These are phyloP conservation scores for Myiopsitta monachus DNA, from an alignment of 2,113 vertebrate genomes.

Conservation along the genomic window DNA sequence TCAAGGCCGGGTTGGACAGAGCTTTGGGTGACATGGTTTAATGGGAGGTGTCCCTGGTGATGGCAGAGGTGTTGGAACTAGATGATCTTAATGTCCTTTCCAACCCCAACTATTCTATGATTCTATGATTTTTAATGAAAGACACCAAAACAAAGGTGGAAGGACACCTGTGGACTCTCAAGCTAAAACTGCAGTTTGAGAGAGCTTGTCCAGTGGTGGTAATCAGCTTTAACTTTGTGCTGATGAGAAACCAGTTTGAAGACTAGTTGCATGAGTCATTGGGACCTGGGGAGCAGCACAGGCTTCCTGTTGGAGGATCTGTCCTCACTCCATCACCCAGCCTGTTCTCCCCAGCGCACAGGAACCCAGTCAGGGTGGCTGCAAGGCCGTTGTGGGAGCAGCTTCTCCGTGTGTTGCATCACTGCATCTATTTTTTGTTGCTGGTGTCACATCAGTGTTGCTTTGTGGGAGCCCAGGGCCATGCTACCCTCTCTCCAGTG, in stretches of 20 bases:
- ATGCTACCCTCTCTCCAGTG: neutral
- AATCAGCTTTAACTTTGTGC: neutral
- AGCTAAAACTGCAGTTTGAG: neutral
- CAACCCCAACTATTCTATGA: no score
- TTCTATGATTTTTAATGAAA: neutral
- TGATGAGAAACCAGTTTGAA: neutral
- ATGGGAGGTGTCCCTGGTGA: no score
- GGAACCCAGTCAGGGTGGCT: accelerated
- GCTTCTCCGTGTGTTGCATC: neutral
- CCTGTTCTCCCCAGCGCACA: no score
- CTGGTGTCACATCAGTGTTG: neutral
- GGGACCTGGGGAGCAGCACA: neutral
- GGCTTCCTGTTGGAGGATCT: neutral
- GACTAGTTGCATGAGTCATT: accelerated
- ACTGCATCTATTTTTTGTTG: accelerated
- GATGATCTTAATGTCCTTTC: no score
- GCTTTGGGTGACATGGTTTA: no score
- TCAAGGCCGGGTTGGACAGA: no score
- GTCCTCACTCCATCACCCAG: accelerated
- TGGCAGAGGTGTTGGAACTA: no score
- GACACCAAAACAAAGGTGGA: neutral
- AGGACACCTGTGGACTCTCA: neutral
- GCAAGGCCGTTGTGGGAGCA: neutral
- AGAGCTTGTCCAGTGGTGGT: accelerated
- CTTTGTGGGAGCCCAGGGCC: neutral